Evolutionary conservation across 2,113 vertebrate genomes (phyloP).

Genomic region (Laticauda laticaudata): DNA sequence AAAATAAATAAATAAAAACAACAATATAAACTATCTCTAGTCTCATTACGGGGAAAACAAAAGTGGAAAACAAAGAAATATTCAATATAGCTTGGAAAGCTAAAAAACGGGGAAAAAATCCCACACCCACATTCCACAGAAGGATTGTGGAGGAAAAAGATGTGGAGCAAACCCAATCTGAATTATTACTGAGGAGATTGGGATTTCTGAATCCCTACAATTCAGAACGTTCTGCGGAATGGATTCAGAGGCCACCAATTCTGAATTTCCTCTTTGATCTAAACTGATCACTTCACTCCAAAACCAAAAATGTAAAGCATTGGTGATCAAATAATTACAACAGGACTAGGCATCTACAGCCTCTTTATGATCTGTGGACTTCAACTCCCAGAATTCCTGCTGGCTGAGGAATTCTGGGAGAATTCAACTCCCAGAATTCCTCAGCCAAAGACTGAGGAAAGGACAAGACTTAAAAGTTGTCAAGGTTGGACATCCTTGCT

Average conservation of each 20-base stretch:
- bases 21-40: not conserved
- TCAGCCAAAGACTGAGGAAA: no score
- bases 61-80: slow-evolving; percentile 40
- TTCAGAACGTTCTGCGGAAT: not conserved
- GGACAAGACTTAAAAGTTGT: not conserved
- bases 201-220: not conserved
- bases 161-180: not conserved
- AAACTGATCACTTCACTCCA: not conserved
- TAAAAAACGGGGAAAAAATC: slow-evolving; percentile 1
- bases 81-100: slow-evolving; percentile 51
- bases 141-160: not conserved
- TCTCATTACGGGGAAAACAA: slow-evolving; percentile 4
- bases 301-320: not conserved
- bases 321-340: not conserved
- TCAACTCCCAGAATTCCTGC: no score
- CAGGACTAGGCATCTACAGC: not conserved
- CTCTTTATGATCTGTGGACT: not conserved
- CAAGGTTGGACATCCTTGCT: not conserved
- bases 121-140: slow-evolving; percentile 8
- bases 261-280: not conserved
- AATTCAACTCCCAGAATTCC: no score
- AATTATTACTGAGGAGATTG: not conserved
- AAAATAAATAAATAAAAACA: not conserved
- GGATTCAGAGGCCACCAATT: not conserved
- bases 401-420: no score